A percentile compares a stretch with the other conserved stretches of the same genome.
Conservation (phyloP, 2,113 vertebrate species). For the Plecturocebus donacophilus region DNA sequence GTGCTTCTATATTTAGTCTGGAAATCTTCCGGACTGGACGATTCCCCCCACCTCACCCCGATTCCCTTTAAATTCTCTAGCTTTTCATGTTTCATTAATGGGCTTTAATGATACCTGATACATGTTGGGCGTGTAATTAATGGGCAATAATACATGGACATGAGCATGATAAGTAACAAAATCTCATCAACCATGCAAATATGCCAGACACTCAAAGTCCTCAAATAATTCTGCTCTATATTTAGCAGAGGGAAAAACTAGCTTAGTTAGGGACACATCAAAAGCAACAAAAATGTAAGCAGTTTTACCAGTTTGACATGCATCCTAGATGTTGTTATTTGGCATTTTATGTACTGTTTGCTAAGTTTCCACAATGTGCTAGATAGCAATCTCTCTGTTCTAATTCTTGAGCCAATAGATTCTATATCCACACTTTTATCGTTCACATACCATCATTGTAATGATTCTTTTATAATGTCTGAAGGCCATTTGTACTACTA, state of each 20-base stretch:
- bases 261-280: background rate
- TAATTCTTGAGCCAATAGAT: background rate
- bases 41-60: background rate
- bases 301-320: background rate
- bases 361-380: background rate
- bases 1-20: constrained; percentile 3
- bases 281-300: background rate
- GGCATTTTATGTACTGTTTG: constrained; percentile 22
- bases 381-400: background rate
- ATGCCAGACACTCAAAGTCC: background rate
- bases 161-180: background rate
- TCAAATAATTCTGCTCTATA: background rate
- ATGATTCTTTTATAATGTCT: background rate
- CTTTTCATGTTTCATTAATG: constrained; percentile 22
- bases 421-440: background rate
- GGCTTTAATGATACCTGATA: background rate
- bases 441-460: background rate
- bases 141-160: background rate
- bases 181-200: background rate
- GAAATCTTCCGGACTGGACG: background rate
- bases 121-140: background rate
- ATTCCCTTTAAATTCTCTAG: constrained; percentile 22
- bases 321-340: background rate
- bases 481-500: background rate
- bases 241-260: background rate